Evolutionary conservation across 1,140 invertebrate genomes (phyloP).

Genomic region (Philopotamus ludificatus): DNA sequence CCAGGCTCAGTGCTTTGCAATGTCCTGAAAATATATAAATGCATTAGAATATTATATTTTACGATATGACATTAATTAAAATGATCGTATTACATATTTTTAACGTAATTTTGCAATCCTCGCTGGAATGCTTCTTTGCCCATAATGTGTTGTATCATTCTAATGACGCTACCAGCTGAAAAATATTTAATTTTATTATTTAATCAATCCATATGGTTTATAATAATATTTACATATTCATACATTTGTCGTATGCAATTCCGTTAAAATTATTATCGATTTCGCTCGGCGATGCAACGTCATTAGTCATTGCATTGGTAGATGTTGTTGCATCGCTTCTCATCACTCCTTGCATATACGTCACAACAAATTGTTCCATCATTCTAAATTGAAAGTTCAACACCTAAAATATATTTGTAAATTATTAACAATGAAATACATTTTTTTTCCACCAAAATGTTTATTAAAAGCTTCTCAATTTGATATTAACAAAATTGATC

Average conservation of each 20-base stretch:
- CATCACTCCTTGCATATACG: conserved; percentile 65
- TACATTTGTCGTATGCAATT: conserved; percentile 67
- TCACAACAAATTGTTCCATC: conserved; percentile 75
- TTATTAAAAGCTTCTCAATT: too few relatives aligned
- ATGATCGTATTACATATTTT: neutral
- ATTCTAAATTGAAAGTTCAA: conserved; percentile 64
- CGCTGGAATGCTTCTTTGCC: conserved; percentile 50
- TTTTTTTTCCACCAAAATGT: too few relatives aligned
- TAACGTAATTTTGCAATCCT: conserved; percentile 47
- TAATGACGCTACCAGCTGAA: conserved; percentile 58
- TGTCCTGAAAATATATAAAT: conserved; percentile 1
- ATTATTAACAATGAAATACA: too few relatives aligned
- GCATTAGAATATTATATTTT: neutral
- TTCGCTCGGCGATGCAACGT: conserved; percentile 68
- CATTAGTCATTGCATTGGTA: conserved; percentile 74
- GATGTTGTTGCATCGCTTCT: conserved; percentile 63
- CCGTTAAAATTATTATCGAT: conserved; percentile 76
- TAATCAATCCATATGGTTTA: neutral
- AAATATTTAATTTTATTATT: neutral
- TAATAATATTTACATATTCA: neutral
- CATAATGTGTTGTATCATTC: conserved; percentile 58
- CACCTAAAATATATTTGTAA: neutral
- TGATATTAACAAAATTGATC: too few relatives aligned
- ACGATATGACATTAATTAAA: neutral
- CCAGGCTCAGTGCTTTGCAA: neutral